phyloP scores from a whole-genome alignment of 2,797 vertebrate species.

The Pipistrellus pygmaeus region DNA sequence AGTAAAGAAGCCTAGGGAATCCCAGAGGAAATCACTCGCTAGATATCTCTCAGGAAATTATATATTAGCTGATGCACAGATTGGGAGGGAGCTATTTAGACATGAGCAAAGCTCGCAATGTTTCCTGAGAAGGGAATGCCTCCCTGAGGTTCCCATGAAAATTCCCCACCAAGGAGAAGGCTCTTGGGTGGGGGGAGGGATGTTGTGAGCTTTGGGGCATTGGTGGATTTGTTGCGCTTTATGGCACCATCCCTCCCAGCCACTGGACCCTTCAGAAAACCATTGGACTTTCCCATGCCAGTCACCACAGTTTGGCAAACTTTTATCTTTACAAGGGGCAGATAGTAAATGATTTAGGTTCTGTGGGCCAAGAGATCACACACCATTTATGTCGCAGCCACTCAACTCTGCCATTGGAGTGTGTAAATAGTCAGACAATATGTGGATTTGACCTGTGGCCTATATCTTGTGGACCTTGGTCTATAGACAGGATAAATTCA shows the following conservation, averaged over 20 bases:
- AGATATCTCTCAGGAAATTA: not conserved
- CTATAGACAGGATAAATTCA: not conserved
- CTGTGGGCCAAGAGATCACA: not conserved
- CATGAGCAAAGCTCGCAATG: not conserved
- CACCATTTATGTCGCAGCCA: not conserved
- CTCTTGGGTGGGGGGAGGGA: not conserved
- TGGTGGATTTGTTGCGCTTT: not conserved
- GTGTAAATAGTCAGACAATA: not conserved
- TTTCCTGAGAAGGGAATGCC: not conserved
- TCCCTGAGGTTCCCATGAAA: not conserved
- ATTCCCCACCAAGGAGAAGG: not conserved
- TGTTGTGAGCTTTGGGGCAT: too few species aligned
- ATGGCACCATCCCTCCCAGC: fast-evolving
- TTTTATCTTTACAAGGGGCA: not conserved
- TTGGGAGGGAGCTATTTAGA: not conserved
- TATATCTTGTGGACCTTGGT: not conserved
- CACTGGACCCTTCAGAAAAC: not conserved
- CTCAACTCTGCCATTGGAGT: not conserved
- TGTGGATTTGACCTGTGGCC: not conserved
- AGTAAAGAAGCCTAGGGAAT: not conserved
- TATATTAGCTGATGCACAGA: not conserved
- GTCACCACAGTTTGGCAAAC: not conserved
- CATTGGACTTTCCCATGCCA: not conserved
- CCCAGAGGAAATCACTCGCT: not conserved
- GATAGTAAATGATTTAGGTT: not conserved